Conservation (phyloP, 2,888 invertebrate genomes). For the Bombylius discolor region DNA sequence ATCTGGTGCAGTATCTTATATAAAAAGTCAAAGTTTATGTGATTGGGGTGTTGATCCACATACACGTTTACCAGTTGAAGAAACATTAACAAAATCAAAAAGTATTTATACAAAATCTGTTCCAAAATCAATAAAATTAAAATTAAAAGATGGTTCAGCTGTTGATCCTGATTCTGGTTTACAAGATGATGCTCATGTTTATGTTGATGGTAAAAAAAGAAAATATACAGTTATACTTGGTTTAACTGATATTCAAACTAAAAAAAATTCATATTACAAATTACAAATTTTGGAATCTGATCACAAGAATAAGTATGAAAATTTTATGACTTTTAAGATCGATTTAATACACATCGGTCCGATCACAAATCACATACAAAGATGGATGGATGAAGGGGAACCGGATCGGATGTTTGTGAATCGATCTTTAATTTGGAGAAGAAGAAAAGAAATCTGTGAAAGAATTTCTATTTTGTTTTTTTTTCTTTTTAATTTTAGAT, state of each 20-base stretch:
- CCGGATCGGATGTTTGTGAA: neutral
- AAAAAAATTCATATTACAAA: constrained; percentile 91
- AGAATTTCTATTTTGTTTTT: neutral
- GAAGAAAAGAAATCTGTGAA: neutral
- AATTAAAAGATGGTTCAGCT: constrained; percentile 69
- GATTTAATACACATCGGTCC: neutral
- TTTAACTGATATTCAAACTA: constrained; percentile 69
- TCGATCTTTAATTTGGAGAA: neutral
- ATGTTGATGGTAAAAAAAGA: constrained; percentile 41
- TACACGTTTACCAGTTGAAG: constrained; percentile 32
- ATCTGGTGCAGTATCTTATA: constrained; percentile 44
- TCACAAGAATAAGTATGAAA: constrained; percentile 41
- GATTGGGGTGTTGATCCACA: constrained; percentile 65
- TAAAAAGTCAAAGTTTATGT: constrained; percentile 60
- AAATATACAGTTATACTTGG: constrained; percentile 72
- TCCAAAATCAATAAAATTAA: constrained; percentile 50
- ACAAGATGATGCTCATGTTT: constrained; percentile 68
- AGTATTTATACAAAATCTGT: constrained; percentile 45
- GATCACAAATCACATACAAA: neutral
- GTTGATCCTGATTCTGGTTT: constrained; percentile 87
- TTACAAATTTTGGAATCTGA: constrained; percentile 78
- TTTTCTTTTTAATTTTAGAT: constrained; percentile 34
- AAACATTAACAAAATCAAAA: constrained; percentile 47
- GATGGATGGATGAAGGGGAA: neutral
- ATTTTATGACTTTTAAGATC: constrained; percentile 1